These are phyloP conservation scores for Drosophila algonquin DNA, from an alignment of 2,888 invertebrate species.

Conservation along the genomic window DNA sequence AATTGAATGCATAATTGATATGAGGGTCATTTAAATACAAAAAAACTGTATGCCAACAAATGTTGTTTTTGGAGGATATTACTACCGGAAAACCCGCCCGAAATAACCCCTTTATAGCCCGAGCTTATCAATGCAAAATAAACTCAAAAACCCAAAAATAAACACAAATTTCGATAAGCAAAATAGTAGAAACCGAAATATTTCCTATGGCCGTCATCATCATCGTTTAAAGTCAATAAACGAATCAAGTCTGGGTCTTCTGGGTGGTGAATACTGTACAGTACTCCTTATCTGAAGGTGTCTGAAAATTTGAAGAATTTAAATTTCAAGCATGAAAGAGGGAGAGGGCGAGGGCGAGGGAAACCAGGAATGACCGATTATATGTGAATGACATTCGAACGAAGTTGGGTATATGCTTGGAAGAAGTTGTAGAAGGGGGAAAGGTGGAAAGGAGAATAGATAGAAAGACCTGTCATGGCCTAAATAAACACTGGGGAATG, in stretches of 20 bases:
- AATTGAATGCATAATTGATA: constrained; percentile 72
- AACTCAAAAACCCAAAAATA: not conserved
- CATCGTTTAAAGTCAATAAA: constrained; percentile 17
- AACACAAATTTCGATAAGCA: constrained; percentile 21
- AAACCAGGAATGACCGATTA: constrained; percentile 31
- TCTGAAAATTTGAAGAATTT: constrained; percentile 19
- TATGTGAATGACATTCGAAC: constrained; percentile 8
- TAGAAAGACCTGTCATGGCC: constrained; percentile 48
- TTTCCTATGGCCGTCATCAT: not conserved
- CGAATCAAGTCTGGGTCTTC: not conserved
- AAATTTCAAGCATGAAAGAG: constrained; percentile 24
- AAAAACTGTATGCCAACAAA: constrained; percentile 21
- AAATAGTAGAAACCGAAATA: constrained; percentile 14
- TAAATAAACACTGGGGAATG: constrained; percentile 62
- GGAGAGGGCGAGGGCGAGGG: not conserved
- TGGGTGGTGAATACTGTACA: not conserved
- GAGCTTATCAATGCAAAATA: not conserved
- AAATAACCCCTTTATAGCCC: not conserved
- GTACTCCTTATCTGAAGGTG: constrained; percentile 17
- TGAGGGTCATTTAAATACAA: constrained; percentile 73
- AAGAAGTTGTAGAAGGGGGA: no score
- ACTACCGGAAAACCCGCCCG: not conserved
- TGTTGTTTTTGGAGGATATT: not conserved
- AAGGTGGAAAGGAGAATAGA: constrained; percentile 3
- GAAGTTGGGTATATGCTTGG: constrained; percentile 2